These are phyloP conservation scores for Avahi laniger DNA, from an alignment of 2,797 vertebrate species.

Conservation along the genomic window DNA sequence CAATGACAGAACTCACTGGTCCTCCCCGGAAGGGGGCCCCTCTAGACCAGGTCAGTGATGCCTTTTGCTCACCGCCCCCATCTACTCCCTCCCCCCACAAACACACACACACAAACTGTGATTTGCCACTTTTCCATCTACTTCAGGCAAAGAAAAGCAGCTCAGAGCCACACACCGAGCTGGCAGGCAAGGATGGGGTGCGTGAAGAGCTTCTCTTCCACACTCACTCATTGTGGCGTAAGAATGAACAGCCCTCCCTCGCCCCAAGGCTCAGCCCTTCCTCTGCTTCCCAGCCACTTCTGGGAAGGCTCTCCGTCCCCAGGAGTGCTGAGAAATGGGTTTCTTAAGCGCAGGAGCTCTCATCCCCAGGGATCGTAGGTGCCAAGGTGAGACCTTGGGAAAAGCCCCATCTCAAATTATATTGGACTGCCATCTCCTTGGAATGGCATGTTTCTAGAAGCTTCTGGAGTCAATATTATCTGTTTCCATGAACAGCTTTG, in stretches of 20 bases:
- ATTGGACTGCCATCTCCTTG: not conserved
- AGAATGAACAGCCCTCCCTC: conserved; percentile 12
- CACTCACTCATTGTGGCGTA: not conserved
- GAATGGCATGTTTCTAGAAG: conserved; percentile 19
- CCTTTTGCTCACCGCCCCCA: not conserved
- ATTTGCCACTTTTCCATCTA: not conserved
- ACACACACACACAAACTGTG: not conserved
- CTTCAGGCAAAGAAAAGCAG: not conserved
- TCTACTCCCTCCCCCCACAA: not conserved
- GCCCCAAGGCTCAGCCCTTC: conserved; percentile 44
- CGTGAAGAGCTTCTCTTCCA: not conserved
- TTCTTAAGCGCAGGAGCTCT: not conserved
- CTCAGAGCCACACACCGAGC: not conserved
- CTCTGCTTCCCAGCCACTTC: conserved; percentile 35
- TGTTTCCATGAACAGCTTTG: not conserved
- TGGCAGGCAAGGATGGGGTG: not conserved
- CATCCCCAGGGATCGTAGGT: not conserved
- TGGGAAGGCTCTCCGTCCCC: not conserved
- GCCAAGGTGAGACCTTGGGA: not conserved
- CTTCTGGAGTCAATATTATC: not conserved
- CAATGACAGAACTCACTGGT: not conserved
- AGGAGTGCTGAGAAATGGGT: conserved; percentile 29
- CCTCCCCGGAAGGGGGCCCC: not conserved
- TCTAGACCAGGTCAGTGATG: not conserved
- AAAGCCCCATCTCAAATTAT: not conserved